Percentiles rank a stretch among this genome's conserved stretches.
phyloP scores from a whole-genome alignment of 2,888 invertebrate species.

The Sericinus montela region DNA sequence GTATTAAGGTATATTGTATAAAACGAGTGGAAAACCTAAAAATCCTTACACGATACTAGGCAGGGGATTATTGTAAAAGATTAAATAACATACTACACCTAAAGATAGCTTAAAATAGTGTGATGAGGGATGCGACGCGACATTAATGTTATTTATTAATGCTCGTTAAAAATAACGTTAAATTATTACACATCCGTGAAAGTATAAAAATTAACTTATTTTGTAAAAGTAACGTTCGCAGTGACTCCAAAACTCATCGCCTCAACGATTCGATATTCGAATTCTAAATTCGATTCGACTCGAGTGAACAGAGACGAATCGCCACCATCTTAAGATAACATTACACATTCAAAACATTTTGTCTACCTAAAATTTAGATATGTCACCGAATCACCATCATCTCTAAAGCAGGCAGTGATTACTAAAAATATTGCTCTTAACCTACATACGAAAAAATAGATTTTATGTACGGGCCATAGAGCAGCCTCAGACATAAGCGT shows the following conservation, averaged over 20 bases:
- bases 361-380: slow-evolving; percentile 74
- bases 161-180: background rate
- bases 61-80: slow-evolving; percentile 69
- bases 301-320: slow-evolving; percentile 29
- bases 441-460: slow-evolving; percentile 9
- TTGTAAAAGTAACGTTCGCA: background rate
- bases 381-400: slow-evolving; percentile 74
- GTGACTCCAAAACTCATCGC: slow-evolving; percentile 17
- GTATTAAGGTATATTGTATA: slow-evolving; percentile 69
- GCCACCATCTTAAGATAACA: slow-evolving; percentile 29
- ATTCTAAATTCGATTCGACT: slow-evolving; percentile 28
- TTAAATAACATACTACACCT: slow-evolving; percentile 72
- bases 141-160: background rate
- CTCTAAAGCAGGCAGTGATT: slow-evolving; percentile 63
- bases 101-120: slow-evolving; percentile 73
- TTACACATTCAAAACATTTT: slow-evolving; percentile 62
- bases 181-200: background rate
- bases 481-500: background rate
- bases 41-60: slow-evolving; percentile 66
- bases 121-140: slow-evolving; percentile 38
- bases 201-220: background rate
- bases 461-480: background rate
- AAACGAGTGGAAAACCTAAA: slow-evolving; percentile 79
- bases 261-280: slow-evolving; percentile 21
- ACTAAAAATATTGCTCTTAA: slow-evolving; percentile 18